Conservation (phyloP, 2,888 invertebrate genomes). For the Lasius fuliginosus region DNA sequence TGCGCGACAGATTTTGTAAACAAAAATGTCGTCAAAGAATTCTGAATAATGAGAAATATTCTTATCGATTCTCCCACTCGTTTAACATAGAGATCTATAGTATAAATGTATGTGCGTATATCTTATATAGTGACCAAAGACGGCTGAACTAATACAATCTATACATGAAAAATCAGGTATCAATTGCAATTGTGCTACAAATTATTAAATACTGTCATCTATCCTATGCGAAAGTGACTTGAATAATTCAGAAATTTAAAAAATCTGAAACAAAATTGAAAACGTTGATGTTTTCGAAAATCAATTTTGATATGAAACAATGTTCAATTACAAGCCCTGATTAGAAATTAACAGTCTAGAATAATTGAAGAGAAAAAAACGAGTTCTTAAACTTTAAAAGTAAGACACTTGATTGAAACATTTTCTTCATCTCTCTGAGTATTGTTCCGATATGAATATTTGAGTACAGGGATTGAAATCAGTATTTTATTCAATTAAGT, state of each 20-base stretch:
- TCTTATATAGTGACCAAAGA: neutral
- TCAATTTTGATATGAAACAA: slow-evolving; percentile 3
- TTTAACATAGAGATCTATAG: slow-evolving; percentile 1
- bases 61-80: neutral
- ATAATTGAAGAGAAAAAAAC: neutral
- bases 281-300: neutral
- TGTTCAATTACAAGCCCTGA: slow-evolving; percentile 39
- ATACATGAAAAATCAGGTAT: slow-evolving; percentile 4
- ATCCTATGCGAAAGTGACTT: neutral
- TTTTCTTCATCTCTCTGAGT: neutral
- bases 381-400: neutral
- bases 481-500: slow-evolving; percentile 25
- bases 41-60: neutral
- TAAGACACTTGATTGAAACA: neutral
- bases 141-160: neutral
- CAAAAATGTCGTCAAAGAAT: neutral
- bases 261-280: neutral
- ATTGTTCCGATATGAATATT: slow-evolving; percentile 24
- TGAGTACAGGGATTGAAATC: slow-evolving; percentile 33
- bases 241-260: neutral
- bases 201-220: neutral
- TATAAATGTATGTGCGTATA: slow-evolving; percentile 14
- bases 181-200: slow-evolving; percentile 12
- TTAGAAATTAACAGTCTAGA: neutral
- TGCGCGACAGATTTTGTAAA: neutral